These are phyloP conservation scores for Chloroceryle aenea DNA, from an alignment of 2,113 vertebrate species.

Conservation along the genomic window DNA sequence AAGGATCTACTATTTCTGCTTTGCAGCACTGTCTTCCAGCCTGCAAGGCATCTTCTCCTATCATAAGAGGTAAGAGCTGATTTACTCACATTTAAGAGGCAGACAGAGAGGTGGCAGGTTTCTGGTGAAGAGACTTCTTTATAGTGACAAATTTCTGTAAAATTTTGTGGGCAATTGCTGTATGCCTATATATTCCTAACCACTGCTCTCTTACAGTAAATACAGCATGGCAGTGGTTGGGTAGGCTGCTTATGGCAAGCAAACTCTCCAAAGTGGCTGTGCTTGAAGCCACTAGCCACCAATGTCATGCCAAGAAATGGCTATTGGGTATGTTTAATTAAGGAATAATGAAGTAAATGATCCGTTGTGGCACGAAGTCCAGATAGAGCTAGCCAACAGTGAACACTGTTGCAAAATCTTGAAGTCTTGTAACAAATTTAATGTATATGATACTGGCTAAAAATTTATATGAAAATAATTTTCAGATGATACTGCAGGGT, in stretches of 20 bases:
- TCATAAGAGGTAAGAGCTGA: slow-evolving; percentile 72
- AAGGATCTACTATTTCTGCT: not conserved
- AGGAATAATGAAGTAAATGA: slow-evolving; percentile 4
- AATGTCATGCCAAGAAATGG: not conserved
- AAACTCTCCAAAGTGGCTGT: not conserved
- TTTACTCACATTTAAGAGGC: not conserved
- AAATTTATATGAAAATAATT: not conserved
- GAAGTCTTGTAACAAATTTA: not conserved
- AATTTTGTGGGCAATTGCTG: not conserved
- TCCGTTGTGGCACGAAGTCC: not conserved
- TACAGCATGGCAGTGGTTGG: not conserved
- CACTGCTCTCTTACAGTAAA: not conserved
- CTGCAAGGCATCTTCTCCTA: slow-evolving; percentile 49
- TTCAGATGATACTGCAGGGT: not conserved
- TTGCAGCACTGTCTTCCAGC: slow-evolving; percentile 15
- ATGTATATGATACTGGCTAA: not conserved
- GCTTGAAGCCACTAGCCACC: not conserved
- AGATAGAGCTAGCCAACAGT: not conserved
- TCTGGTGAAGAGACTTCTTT: not conserved
- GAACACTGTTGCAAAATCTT: not conserved
- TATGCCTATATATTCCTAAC: not conserved
- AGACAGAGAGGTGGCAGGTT: not conserved
- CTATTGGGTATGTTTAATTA: slow-evolving; percentile 25
- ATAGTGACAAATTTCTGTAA: not conserved
- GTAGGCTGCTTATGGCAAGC: not conserved